Base-by-base conservation (phyloP, 1,140 invertebrate genomes). In the Nilaparvata lugens region DNA sequence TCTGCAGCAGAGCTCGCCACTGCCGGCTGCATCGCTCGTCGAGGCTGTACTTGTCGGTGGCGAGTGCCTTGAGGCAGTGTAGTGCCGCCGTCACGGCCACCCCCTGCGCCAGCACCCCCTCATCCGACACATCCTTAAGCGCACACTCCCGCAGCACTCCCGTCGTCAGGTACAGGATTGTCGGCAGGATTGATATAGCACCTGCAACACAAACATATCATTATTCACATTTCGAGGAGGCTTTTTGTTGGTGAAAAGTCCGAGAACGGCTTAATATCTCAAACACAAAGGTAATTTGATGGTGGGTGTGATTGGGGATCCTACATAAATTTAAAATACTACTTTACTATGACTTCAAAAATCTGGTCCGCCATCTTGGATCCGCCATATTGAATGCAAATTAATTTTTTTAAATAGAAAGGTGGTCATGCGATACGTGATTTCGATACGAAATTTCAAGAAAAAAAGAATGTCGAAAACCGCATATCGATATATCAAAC, bases 101-200 rank as follows among this genome's bases (percentile, higher is more conserved):
- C 63, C 83, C 75, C 65, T 83, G 76, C 42, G 79, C 73, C 70
- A 79, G 60, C 67, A 80, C 76, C 52, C 78, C 75, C 60, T 70
- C 71, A 67, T 85, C 77, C 52, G 81, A 81, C 25, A 79, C 74
- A 6, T 75, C 76, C 66, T 83, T 81, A 56, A 78, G 74, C 2
- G 86, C 83, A 42, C 84, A 82, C 78, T 96, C 92, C 64, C 85
- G 82, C 18, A 98, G 79, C 4, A 97, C 86, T 62, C 93, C 92
- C 24, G 91, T 94, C 2, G 88, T 85, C 52, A 98, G 77, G 73
- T 92, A 95, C n/a, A 98, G 76, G 25, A 97, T 79, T 0, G 93
- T 94, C 19, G 96, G 95, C 25, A 98, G 78, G 62, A 98, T 84
- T 35, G 89, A 81, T 4, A 95, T 70, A 18, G 89, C 90, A 38